Evolutionary conservation across 2,888 invertebrate genomes (phyloP), one percentile per base, ranked within the genome.

Genomic region (Zootermopsis nevadensis): DNA sequence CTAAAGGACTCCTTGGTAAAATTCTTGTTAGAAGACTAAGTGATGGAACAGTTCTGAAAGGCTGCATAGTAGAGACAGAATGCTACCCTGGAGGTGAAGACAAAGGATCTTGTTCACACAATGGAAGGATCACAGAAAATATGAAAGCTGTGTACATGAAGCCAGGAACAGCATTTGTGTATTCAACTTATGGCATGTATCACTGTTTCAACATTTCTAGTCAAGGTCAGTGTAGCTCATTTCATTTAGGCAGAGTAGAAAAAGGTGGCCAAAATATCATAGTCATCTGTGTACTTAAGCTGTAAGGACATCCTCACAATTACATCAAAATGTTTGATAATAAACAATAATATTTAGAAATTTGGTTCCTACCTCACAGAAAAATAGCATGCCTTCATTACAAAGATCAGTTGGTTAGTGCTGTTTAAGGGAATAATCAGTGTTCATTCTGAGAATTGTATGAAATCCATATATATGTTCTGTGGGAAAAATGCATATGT

Each of bases 121-220:
- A 89, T 38, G 90, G 90, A 4, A 93, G 92, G 88, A 88, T 91
- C 85, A 94, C 95, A 0, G 90, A 90, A 7, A 89, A 92, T 85
- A 94, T 93, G 87, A 91, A 92, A 86, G 93, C 95, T 0, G 94
- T 95, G 94, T 95, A 92, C 87, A 94, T 94, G 94, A 88, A 89
- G 81, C 92, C 94, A 31, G 95, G 95, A 30, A 95, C 95, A 19
- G 90, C 92, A 35, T 95, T 93, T 88, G 93, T 95, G 6, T 95
- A 95, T 86, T 90, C 93, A 86, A 94, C 94, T 1, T 95, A 95
- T 87, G 95, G 95, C 85, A 94, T 94, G 92, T 94, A 95, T 87
- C 91, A 92, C 86, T 94, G 94, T 87, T 92, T 95, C 87, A 95
- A 95, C 88, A 93, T 95, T 84, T 94, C 94, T 48, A 92, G 93